Evolutionary conservation across 2,888 invertebrate genomes (phyloP).

Genomic region (Cylloceria caligata): DNA sequence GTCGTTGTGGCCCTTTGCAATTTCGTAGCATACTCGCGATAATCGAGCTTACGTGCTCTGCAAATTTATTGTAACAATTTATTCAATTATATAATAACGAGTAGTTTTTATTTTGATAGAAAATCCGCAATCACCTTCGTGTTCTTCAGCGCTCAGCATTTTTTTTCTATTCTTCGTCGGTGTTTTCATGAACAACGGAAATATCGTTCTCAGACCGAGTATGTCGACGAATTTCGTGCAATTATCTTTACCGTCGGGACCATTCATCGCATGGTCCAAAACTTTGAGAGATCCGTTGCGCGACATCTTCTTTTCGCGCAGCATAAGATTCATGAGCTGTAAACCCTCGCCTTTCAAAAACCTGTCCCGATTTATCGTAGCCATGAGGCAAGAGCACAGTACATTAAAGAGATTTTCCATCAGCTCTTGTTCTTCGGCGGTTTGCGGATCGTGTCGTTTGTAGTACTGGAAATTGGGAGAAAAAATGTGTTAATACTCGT

Average conservation of each 20-base stretch:
- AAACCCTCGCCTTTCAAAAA: constrained; percentile 98
- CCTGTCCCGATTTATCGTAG: constrained; percentile 93
- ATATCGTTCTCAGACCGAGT: constrained; percentile 97
- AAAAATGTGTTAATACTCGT: too few relatives aligned
- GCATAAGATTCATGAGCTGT: constrained; percentile 99
- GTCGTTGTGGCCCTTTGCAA: constrained; percentile 95
- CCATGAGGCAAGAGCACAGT: constrained; percentile 97
- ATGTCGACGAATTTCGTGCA: constrained; percentile 99
- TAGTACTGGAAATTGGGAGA: constrained; percentile 88
- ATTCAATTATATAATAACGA: background rate
- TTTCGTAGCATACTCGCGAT: constrained; percentile 97
- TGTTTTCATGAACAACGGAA: constrained; percentile 99
- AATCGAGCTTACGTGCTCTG: constrained; percentile 96
- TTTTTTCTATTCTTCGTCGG: constrained; percentile 94
- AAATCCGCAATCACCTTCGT: constrained; percentile 87
- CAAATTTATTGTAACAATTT: constrained; percentile 40
- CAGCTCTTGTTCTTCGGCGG: constrained; percentile 97
- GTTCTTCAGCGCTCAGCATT: constrained; percentile 93
- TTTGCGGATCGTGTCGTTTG: constrained; percentile 96
- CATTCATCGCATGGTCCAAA: constrained; percentile 98
- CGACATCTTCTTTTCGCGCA: constrained; percentile 98
- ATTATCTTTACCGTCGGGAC: constrained; percentile 96
- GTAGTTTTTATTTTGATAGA: background rate
- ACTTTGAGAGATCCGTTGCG: constrained; percentile 98
- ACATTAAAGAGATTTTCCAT: constrained; percentile 99